Evolutionary conservation across 2,113 vertebrate genomes (phyloP), one percentile per base, ranked within the genome.

Genomic region (Menidia beryllina): DNA sequence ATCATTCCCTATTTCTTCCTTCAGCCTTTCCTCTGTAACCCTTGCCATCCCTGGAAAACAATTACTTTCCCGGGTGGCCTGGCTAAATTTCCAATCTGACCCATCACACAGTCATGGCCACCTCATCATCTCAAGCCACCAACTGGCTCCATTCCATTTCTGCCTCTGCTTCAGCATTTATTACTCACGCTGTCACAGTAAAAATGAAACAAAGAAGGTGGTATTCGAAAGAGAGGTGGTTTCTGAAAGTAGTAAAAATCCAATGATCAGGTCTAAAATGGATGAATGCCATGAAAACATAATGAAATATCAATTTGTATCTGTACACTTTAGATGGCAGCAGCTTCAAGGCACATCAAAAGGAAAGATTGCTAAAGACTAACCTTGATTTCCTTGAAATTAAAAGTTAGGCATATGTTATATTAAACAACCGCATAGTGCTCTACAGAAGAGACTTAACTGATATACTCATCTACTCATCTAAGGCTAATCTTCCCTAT

Each of bases 51-150:
- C 63, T 80, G 78, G 86, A 86, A 91, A 89, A 88, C 86, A 86
- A 89, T 87, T 87, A 87, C 83, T 53, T 77, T 69, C 69, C 24
- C 58, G n/a, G 24, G 62, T 57, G 62, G 79, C 70, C 67, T 57
- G 26, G 58, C 66, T 62, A 75, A 58, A 88, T 86, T 82, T 84
- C 76, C 79, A 86, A 88, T 86, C 76, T 82, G 79, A 89, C 81
- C 79, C 78, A 72, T 78, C 72, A 62, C 63, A 75, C 59, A 84
- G 69, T 81, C 76, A 75, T 1, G 51, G 65, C 71, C 78, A 88
- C 71, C 72, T 88, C 84, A 88, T 87, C 78, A 73, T 62, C 4
- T 13, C 9, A 0, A 68, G 57, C 77, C 17, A 49, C 62, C 77
- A 69, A 79, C 70, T 59, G 72, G 77, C 67, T 81, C 34, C 58